phyloP scores from a whole-genome alignment of 1,140 invertebrate species.

The Dendrolimus punctatus region DNA sequence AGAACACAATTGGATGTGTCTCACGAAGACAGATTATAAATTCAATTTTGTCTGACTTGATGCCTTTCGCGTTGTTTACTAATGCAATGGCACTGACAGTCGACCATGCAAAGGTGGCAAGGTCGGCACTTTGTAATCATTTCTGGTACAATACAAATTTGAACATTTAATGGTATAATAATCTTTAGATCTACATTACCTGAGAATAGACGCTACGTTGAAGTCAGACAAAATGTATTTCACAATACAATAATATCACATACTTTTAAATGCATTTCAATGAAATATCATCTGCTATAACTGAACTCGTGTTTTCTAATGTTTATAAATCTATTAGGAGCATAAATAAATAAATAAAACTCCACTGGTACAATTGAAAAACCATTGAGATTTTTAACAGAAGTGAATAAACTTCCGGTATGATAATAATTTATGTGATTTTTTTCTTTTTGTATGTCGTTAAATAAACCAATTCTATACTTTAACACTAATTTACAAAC shows the following conservation, averaged over 20 bases:
- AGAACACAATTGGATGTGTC: slow-evolving; percentile 54
- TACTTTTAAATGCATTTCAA: slow-evolving; percentile 68
- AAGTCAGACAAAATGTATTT: slow-evolving; percentile 70
- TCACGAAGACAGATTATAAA: slow-evolving; percentile 44
- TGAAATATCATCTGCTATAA: slow-evolving; percentile 47
- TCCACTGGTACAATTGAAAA: slow-evolving; percentile 70
- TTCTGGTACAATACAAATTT: slow-evolving; percentile 19
- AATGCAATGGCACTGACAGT: slow-evolving; percentile 30
- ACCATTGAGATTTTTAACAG: slow-evolving; percentile 71
- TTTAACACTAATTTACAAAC: slow-evolving; percentile 68
- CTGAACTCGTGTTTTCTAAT: slow-evolving; percentile 6
- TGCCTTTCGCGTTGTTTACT: slow-evolving; percentile 38
- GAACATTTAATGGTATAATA: slow-evolving; percentile 15
- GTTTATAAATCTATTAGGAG: slow-evolving; percentile 21
- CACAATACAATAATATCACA: slow-evolving; percentile 70
- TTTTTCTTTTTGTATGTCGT: slow-evolving; percentile 58
- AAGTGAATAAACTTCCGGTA: slow-evolving; percentile 64
- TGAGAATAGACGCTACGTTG: slow-evolving; percentile 59
- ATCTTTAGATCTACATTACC: slow-evolving; percentile 43
- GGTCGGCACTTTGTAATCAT: too few relatives aligned
- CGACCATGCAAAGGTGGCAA: too few relatives aligned
- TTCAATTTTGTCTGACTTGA: slow-evolving; percentile 67
- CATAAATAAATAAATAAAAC: slow-evolving; percentile 64
- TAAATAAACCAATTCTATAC: slow-evolving; percentile 71
- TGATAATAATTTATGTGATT: slow-evolving; percentile 71